Conservation (phyloP, 2,113 vertebrate species). For the Dipodomys spectabilis region DNA sequence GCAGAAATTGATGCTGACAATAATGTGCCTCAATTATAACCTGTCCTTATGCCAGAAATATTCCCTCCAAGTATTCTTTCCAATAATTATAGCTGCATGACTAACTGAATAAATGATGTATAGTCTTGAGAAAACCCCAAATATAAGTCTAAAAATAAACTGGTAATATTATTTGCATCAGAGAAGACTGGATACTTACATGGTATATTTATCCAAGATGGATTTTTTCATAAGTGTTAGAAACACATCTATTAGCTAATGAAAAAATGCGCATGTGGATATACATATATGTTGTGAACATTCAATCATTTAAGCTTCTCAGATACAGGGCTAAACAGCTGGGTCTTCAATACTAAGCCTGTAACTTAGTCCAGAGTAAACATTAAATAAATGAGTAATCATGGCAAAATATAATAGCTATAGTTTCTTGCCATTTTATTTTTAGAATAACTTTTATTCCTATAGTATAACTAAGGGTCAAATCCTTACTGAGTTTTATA, state of each 20-base stretch:
- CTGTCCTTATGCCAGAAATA: not conserved
- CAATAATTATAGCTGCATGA: not conserved
- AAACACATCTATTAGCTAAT: not conserved
- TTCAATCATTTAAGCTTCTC: not conserved
- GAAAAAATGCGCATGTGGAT: constrained; percentile 36
- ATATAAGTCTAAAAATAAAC: constrained; percentile 19
- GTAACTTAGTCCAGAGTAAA: not conserved
- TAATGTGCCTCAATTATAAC: not conserved
- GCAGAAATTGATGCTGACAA: not conserved
- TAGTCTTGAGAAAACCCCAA: constrained; percentile 15
- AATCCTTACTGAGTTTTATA: constrained; percentile 1
- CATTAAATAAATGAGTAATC: constrained; percentile 45
- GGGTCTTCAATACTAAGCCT: not conserved
- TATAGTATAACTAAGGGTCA: constrained; percentile 40
- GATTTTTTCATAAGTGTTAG: constrained; percentile 31
- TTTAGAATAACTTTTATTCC: constrained; percentile 44
- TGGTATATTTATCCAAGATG: not conserved
- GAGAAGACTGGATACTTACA: not conserved
- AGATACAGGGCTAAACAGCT: not conserved
- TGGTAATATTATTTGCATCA: constrained; percentile 32
- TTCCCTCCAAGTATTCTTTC: constrained; percentile 22
- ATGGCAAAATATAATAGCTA: constrained; percentile 39
- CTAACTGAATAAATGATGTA: not conserved
- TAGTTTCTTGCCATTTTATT: constrained; percentile 26
- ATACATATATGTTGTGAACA: not conserved